Conservation (phyloP, 2,797 vertebrate genomes). For the Coreius guichenoti region DNA sequence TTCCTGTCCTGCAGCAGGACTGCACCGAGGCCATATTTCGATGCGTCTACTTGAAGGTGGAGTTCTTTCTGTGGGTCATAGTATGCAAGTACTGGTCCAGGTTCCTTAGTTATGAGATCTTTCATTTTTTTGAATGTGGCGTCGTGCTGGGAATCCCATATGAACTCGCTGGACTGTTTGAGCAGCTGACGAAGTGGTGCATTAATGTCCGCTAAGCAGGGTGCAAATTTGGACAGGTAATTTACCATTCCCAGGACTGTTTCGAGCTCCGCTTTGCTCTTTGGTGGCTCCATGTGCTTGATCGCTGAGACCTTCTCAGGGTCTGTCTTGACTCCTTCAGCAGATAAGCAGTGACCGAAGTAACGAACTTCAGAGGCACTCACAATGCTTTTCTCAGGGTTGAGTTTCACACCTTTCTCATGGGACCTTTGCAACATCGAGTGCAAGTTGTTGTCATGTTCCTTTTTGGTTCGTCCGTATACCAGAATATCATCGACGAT, state of each 20-base stretch:
- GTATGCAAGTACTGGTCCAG: background rate
- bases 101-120: background rate
- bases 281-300: conserved; percentile 18
- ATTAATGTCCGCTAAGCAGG: background rate
- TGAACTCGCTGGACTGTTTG: no score
- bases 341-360: background rate
- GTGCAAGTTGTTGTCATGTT: background rate
- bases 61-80: no score
- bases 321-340: background rate
- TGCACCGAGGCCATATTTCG: background rate
- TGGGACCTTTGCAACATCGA: background rate
- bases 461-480: background rate
- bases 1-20: background rate
- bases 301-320: conserved; percentile 1
- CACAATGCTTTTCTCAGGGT: background rate
- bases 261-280: conserved; percentile 10
- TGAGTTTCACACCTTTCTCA: background rate
- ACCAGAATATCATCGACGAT: conserved; percentile 10
- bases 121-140: background rate
- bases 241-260: conserved; percentile 28
- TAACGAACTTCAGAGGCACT: background rate
- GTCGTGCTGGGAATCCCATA: background rate
- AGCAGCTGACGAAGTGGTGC: background rate
- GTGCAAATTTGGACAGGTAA: conserved; percentile 15
- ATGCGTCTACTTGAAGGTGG: background rate